Conservation (phyloP, 2,797 vertebrate genomes). For the Ctenosaura bakeri region DNA sequence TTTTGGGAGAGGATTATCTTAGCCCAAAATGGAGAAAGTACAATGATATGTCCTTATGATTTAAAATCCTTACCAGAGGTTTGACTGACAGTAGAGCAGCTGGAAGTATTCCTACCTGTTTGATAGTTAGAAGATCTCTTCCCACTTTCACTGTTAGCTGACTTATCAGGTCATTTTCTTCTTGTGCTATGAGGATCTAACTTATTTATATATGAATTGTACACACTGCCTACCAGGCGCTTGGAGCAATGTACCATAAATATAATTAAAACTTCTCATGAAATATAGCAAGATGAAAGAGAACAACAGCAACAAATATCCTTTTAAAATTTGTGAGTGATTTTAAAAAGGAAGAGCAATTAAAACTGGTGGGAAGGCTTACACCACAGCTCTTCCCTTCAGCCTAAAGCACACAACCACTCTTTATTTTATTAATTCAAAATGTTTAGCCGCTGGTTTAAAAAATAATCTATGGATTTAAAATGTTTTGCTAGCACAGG, state of each 20-base stretch:
- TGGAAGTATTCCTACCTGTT: background rate
- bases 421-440: background rate
- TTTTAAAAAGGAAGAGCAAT: background rate
- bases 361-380: background rate
- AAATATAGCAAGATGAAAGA: background rate
- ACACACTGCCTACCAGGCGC: background rate
- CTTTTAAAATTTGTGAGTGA: background rate
- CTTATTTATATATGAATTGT: background rate
- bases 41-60: background rate
- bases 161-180: background rate
- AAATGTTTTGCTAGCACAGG: background rate
- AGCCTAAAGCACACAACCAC: background rate
- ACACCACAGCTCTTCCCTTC: background rate
- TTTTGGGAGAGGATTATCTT: too few relatives aligned
- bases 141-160: background rate
- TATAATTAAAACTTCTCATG: background rate
- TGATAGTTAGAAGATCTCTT: background rate
- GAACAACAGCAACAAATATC: background rate
- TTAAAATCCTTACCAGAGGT: background rate
- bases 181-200: background rate
- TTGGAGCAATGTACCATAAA: background rate
- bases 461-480: background rate
- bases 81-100: background rate
- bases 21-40: background rate
- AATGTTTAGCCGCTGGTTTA: background rate